A percentile compares a stretch with the other conserved stretches of the same genome.
Evolutionary conservation across 1,140 invertebrate species (phyloP).

Genomic region (Bacillus rossius): DNA sequence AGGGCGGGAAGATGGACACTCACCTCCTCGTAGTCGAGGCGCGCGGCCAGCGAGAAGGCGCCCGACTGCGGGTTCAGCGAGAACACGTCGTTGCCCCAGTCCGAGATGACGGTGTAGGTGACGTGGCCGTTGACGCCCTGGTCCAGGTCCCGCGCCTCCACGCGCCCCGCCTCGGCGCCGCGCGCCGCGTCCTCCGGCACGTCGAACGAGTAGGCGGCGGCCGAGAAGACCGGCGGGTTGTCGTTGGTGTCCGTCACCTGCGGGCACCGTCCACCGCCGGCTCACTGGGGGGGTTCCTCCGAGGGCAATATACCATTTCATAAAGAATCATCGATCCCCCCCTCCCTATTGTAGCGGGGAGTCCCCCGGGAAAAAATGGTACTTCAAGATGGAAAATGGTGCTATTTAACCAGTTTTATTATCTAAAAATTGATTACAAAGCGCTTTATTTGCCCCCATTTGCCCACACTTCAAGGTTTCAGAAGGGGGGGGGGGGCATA

Average conservation of each 20-base stretch:
- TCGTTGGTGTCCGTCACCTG: slow-evolving; percentile 92
- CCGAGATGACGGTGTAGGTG: slow-evolving; percentile 81
- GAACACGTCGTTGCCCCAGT: slow-evolving; percentile 94
- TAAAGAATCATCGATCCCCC: no score
- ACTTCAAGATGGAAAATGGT: no score
- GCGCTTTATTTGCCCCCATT: no score
- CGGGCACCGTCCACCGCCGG: neutral
- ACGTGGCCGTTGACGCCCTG: slow-evolving; percentile 81
- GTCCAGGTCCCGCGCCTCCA: slow-evolving; percentile 79
- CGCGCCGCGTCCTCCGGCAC: slow-evolving; percentile 77
- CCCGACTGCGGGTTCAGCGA: slow-evolving; percentile 85
- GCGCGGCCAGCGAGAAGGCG: slow-evolving; percentile 80
- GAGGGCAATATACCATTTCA: no score
- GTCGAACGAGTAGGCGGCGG: slow-evolving; percentile 82
- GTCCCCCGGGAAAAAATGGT: no score
- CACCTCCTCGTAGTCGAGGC: slow-evolving; percentile 91
- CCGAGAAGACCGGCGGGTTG: slow-evolving; percentile 84
- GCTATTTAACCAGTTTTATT: no score
- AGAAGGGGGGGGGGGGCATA: no score
- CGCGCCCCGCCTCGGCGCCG: slow-evolving; percentile 73
- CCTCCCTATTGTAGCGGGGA: no score
- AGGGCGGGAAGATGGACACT: slow-evolving; percentile 24
- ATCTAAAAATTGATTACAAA: no score
- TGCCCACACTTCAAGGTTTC: no score
- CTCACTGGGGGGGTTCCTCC: no score